Conservation (phyloP, 2,113 vertebrate genomes). For the Toxostoma redivivum region DNA sequence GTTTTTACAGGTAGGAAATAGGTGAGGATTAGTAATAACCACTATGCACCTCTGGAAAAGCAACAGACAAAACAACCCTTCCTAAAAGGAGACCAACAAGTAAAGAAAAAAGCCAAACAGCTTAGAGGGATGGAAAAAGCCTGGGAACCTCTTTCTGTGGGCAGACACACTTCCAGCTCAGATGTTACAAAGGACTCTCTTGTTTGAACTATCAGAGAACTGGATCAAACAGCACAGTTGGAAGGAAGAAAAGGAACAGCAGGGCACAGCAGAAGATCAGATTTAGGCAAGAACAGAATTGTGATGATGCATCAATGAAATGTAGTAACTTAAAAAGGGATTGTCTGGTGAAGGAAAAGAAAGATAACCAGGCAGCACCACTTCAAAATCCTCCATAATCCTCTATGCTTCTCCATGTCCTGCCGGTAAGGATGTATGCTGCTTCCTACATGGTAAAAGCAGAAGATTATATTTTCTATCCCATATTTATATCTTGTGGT, state of each 20-base stretch:
- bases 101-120: not conserved
- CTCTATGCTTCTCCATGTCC: not conserved
- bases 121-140: not conserved
- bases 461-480: not conserved
- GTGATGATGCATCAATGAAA: not conserved
- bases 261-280: not conserved
- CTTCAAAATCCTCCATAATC: not conserved
- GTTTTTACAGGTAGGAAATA: not conserved
- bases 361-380: not conserved
- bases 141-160: not conserved
- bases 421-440: not conserved
- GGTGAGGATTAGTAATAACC: not conserved
- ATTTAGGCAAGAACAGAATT: not conserved
- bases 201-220: not conserved
- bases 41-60: not conserved
- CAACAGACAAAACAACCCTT: not conserved
- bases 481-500: not conserved
- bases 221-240: not conserved
- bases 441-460: not conserved
- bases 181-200: not conserved
- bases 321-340: not conserved
- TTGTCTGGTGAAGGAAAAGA: not conserved
- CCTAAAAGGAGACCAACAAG: not conserved
- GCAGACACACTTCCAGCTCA: not conserved
- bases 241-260: not conserved